A percentile compares a stretch with the other conserved stretches of the same genome.
Conservation (phyloP, 2,888 invertebrate genomes). For the Thecocarcelia acutangulata region DNA sequence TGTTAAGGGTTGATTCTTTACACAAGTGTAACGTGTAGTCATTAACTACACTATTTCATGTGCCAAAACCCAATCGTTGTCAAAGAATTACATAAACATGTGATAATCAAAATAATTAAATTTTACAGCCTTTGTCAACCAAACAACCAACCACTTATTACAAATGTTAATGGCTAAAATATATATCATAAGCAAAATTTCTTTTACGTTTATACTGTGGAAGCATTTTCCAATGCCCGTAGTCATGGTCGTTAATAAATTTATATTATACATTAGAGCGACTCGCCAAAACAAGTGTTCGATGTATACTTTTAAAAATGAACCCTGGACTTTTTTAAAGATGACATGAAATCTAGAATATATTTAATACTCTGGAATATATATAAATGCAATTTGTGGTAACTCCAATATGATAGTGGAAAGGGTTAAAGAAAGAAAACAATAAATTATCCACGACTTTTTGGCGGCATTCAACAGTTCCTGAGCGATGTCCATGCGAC, state of each 20-base stretch:
- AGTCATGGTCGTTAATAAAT: not conserved
- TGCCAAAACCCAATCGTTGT: not conserved
- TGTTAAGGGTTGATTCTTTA: not conserved
- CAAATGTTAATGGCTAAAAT: conserved; percentile 8
- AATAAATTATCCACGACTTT: too few species aligned
- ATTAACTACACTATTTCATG: not conserved
- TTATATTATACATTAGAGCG: too few species aligned
- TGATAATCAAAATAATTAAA: conserved; percentile 31
- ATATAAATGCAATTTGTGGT: too few species aligned
- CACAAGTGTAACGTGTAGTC: not conserved
- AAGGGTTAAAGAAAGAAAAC: too few species aligned
- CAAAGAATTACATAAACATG: not conserved
- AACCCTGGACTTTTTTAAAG: too few species aligned
- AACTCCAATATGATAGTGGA: too few species aligned
- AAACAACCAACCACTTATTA: conserved; percentile 4
- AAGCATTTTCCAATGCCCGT: not conserved
- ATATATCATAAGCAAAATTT: not conserved
- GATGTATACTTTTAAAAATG: too few species aligned
- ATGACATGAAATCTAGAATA: too few species aligned
- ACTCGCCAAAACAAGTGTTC: too few species aligned
- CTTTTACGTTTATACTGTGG: not conserved
- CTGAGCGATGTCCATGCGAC: too few species aligned
- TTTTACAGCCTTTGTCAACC: conserved; percentile 3
- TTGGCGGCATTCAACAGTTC: too few species aligned
- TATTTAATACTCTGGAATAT: too few species aligned